Evolutionary conservation across 1,140 invertebrate species (phyloP), one percentile per base, ranked within the genome.

Genomic region (Pemphigus obesinymphae): DNA sequence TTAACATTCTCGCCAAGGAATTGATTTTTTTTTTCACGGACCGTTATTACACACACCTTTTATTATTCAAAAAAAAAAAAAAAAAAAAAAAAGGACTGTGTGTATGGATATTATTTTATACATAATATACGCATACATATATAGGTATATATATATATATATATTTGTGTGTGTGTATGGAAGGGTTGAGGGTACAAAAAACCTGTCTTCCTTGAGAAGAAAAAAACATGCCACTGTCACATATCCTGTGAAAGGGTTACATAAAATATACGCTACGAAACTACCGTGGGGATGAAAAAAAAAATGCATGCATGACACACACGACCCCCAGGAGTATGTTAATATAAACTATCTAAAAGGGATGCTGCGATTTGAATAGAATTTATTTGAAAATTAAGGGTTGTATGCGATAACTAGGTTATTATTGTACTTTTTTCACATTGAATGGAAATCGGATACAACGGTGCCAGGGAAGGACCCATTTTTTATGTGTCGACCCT

Each of bases 191-290:
- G 55, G 76, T 63, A 78, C 34, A 80, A 80, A 80, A 80, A 80
- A 80, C 76, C 76, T 80, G 76, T 80, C 76, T 80, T 80, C 76
- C 76, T 80, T 80, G 76, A 80, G 76, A 80, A 80, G 76, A 80
- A 80, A 70, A 78, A 80, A 80, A 80, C 76, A 80, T 45, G 76
- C 76, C 76, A 80, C 76, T 80, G 76, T 80, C 76, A 80, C 76
- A 80, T 55, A 63, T 80, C 76, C 76, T 61, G 76, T 61, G 76
- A 80, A 80, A 80, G 76, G 76, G 76, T 80, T 80, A 80, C 76
- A 63, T 43, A 61, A 63, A 80, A 58, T 63, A 80, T 80, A 34
- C 48, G 50, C 70, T 37, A 53, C 23, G 76, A 40, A 34, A 58
- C 50, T 58, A 58, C 37, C 55, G 76, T 3, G 55, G 76, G 76